Conservation (phyloP, 2,797 vertebrate genomes). For the Protosalanx chinensis region DNA sequence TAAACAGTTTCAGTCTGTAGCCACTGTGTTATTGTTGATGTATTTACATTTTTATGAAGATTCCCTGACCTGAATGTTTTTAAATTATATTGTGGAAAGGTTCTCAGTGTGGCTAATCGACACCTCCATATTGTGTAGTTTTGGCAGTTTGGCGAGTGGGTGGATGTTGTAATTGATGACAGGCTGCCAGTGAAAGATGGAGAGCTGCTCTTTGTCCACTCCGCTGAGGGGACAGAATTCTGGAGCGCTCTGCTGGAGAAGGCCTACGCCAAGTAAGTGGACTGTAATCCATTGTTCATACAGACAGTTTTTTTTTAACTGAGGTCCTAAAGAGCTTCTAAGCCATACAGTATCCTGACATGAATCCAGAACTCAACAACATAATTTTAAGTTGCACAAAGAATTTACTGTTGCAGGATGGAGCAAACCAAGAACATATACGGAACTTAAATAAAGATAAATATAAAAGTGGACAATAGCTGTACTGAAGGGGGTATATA, state of each 20-base stretch:
- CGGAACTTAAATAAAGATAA: too few species aligned
- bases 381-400: too few species aligned
- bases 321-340: too few species aligned
- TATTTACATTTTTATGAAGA: neutral
- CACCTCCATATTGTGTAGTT: neutral
- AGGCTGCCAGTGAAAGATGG: conserved; percentile 11
- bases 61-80: neutral
- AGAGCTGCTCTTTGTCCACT: conserved; percentile 89
- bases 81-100: neutral
- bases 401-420: too few species aligned
- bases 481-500: too few species aligned
- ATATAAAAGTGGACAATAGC: too few species aligned
- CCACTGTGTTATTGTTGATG: too few species aligned
- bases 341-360: too few species aligned
- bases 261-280: conserved; percentile 79
- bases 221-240: conserved; percentile 80
- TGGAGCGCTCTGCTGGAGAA: conserved; percentile 88
- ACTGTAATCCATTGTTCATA: neutral
- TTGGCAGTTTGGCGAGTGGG: conserved; percentile 17
- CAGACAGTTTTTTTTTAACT: too few species aligned
- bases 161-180: conserved; percentile 20
- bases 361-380: too few species aligned
- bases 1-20: too few species aligned
- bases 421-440: too few species aligned
- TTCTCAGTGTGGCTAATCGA: neutral